Base-by-base conservation (phyloP, 2,113 vertebrate genomes). In the Cygnus atratus region DNA sequence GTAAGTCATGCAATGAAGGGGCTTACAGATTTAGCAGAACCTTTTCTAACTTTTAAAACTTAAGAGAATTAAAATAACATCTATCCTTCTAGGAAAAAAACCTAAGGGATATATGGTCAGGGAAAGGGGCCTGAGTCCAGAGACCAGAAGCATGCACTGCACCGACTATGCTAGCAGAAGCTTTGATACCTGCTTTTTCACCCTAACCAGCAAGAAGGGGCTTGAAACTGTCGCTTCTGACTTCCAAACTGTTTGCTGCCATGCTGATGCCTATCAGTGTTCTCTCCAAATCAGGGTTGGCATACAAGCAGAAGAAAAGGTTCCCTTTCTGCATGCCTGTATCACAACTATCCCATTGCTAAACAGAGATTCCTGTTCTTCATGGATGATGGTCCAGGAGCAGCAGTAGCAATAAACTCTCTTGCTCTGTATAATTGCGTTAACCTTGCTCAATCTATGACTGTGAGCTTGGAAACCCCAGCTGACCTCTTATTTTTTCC, bases 391-490 rank as follows among this genome's bases (percentile, higher is more conserved):
- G 21, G 61, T 55, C 41, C 66, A 61, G 61, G 57, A 91, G 28
- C 41, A 11, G 54, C 74, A 72, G 29, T 21, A 57, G 43, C 55
- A 93, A 79, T 90, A 78, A 87, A 93, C 52, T 55, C 25, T 91
- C 43, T 68, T 72, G 35, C 43, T 15, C 22, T 3, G 2, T 91
- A 33, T 63, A 80, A 54, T 93, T 91, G 95, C 78, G 85, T 87
- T 93, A 93, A 90, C 85, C 71, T 90, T 57, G 24, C 80, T 82
- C 33, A 59, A 39, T 96, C 75, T 87, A 58, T 82, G 48, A 13
- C 58, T 72, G 6, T 78, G 35, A 93, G 66, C 24, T 88, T 86
- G 86, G 76, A 68, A 81, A 6, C 75, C 74, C 85, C 37, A 28
- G 20, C 22, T 50, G 44, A 80, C 67, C 76, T 75, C 63, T 79